phyloP scores from a whole-genome alignment of 2,797 vertebrate genomes.

The Sparidentex hasta region DNA sequence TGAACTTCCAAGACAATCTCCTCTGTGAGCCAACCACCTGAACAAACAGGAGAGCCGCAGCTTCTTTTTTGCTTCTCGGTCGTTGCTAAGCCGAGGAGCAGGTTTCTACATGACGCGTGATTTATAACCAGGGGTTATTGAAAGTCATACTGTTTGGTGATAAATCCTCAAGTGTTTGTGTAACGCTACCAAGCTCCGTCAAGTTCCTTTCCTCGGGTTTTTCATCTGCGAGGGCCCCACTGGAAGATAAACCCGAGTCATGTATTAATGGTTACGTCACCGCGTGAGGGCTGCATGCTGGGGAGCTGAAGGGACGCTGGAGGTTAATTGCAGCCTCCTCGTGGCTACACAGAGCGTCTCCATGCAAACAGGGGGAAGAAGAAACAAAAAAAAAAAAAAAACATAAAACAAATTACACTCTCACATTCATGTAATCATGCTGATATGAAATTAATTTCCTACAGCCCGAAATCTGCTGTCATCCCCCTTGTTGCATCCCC shows the following conservation, averaged over 20 bases:
- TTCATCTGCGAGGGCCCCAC: slow-evolving; percentile 14
- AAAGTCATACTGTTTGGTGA: not conserved
- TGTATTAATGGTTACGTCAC: slow-evolving; percentile 23
- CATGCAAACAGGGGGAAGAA: slow-evolving; percentile 18
- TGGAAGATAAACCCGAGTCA: slow-evolving; percentile 9
- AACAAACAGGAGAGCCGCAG: slow-evolving; percentile 33
- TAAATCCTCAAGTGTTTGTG: slow-evolving; percentile 14
- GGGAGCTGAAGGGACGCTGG: slow-evolving; percentile 23
- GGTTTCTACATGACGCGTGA: slow-evolving; percentile 10
- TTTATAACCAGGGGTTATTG: not conserved
- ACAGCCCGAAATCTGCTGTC: slow-evolving; percentile 47
- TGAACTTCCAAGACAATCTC: slow-evolving; percentile 19
- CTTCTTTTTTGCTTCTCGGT: slow-evolving; percentile 19
- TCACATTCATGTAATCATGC: slow-evolving; percentile 52
- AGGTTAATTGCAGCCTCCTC: slow-evolving; percentile 61
- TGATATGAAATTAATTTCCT: slow-evolving; percentile 56
- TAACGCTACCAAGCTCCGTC: slow-evolving; percentile 1
- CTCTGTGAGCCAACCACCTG: slow-evolving; percentile 23
- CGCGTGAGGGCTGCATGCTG: slow-evolving; percentile 28
- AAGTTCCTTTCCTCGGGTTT: slow-evolving; percentile 29
- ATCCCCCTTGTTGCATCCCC: slow-evolving; percentile 45
- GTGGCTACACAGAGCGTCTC: slow-evolving; percentile 7
- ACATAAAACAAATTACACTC: slow-evolving; percentile 18
- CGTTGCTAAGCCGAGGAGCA: not conserved
- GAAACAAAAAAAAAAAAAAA: not conserved